Conservation (phyloP, 2,797 vertebrate species). For the Lagorchestes hirsutus region DNA sequence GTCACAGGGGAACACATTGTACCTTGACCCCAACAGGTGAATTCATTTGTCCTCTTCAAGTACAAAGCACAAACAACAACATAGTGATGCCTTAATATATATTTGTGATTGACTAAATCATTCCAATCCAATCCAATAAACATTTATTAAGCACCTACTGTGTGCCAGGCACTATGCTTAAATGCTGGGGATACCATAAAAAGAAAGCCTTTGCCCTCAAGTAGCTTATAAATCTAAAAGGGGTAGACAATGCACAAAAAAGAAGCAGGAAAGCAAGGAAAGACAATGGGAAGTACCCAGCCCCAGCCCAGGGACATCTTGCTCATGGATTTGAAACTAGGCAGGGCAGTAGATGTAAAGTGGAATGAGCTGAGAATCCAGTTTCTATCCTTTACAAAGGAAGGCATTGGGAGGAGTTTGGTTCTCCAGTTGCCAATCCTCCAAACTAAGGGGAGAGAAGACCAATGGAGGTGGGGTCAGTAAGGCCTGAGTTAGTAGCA, state of each 20-base stretch:
- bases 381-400: background rate
- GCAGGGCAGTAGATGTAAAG: background rate
- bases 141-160: background rate
- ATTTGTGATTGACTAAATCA: background rate
- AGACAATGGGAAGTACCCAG: background rate
- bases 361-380: background rate
- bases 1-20: no score
- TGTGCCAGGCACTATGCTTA: background rate
- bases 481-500: background rate
- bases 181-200: background rate
- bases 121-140: background rate
- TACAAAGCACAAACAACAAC: no score
- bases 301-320: background rate
- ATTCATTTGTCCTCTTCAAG: no score
- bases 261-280: background rate
- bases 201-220: background rate
- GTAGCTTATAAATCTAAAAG: background rate
- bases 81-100: no score
- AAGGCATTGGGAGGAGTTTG: background rate
- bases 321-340: background rate
- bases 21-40: no score
- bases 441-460: background rate
- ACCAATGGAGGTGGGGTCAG: background rate
- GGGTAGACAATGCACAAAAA: background rate
- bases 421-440: background rate